Conservation (phyloP, 2,113 vertebrate genomes). For the Cochlearius cochlearius region DNA sequence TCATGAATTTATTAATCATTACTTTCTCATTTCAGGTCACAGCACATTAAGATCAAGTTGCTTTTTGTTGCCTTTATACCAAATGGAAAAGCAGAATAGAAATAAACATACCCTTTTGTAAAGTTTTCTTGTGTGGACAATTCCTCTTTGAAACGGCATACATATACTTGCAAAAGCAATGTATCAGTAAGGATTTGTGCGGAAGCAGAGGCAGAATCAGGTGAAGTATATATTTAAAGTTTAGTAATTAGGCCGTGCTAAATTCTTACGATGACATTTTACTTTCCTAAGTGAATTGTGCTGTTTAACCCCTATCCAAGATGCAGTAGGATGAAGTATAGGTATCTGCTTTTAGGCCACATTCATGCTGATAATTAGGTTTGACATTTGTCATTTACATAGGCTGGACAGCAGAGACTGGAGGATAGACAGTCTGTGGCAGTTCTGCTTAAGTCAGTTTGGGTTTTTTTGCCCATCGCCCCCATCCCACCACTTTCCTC, state of each 20-base stretch:
- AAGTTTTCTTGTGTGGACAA: background rate
- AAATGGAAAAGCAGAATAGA: slow-evolving; percentile 2
- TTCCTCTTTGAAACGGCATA: background rate
- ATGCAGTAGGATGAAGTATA: background rate
- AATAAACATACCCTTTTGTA: background rate
- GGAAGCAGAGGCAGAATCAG: background rate
- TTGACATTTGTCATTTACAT: background rate
- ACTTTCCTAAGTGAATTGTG: background rate
- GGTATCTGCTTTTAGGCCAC: background rate
- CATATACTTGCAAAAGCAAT: background rate
- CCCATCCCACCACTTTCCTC: background rate
- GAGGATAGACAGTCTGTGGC: background rate
- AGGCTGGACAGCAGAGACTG: background rate
- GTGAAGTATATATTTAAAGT: background rate
- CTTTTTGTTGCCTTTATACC: background rate
- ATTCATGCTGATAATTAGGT: background rate
- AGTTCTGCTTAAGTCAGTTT: background rate
- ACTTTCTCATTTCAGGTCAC: background rate
- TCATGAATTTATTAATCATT: background rate
- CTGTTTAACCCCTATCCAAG: background rate
- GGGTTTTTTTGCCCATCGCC: background rate
- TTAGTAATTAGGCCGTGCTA: background rate
- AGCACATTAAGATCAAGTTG: background rate
- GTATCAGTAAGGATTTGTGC: background rate
- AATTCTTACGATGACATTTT: background rate